Base-by-base conservation (phyloP, 2,888 invertebrate genomes). In the Autographa gamma region DNA sequence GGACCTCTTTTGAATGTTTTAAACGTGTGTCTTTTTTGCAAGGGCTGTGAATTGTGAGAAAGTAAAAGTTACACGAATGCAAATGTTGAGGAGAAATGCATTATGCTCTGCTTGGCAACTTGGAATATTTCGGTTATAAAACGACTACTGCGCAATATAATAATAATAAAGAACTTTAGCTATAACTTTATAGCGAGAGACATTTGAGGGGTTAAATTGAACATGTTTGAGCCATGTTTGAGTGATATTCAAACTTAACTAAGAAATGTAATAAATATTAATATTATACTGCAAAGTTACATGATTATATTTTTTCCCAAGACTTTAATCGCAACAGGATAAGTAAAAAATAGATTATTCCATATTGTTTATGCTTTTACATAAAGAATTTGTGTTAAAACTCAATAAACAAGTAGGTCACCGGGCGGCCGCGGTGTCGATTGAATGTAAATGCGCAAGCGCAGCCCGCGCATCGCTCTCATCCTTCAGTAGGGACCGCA, bases 361-460 rank as follows among this genome's bases (percentile, higher is more conserved):
- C 16, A 43, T 16, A 8, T 16, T 43, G 2, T 43, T 43, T 16
- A 43, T 43, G 16, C 16, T 43, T 14, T 43, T 5, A 66, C 41
- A 48, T 58, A 58, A 64, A 66, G 64, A 80, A 80, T 62, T 48
- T 31, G 18, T 73, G 58, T 71, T 79, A 76, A 80, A 84, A 82
- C 69, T 82, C 84, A 80, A 80, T 73, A 73, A 80, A 81, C 77
- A 89, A 91, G 91, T 94, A 85, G 93, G 93, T 90, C 93, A 93
- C 87, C 85, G 83, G 80, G 87, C 85, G 77, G 81, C 78, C 83
- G 85, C 85, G 80, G 89, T 74, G 78, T 85, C 90, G 89, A 93
- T 93, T 94, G 89, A 93, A 94, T 94, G 93, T 91, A 92, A 94
- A 94, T 94, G 93, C 88, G 91, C 91, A 75, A 71, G 88, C 90